Base-by-base conservation (phyloP, 2,797 vertebrate genomes). In the Mormyrops attenuatus region DNA sequence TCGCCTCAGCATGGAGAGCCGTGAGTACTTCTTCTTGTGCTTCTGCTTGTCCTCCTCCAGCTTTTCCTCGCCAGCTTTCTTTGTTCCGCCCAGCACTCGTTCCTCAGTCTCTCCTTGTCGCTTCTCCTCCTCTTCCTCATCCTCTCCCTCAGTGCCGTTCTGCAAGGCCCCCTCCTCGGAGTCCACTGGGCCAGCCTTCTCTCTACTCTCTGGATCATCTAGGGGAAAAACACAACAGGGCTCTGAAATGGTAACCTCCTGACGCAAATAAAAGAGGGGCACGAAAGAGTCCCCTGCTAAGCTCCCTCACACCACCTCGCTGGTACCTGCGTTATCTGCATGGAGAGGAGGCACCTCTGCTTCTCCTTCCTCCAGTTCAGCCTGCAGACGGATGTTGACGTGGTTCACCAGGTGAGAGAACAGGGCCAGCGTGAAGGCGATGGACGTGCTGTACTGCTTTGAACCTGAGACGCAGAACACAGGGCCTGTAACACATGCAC, bases 331-430 rank as follows among this genome's bases (percentile, higher is more conserved):
- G 85, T 95, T 94, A 0, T 99, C 97, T 0, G 96, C 96, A 92
- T 95, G 96, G 85, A 99, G 96, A 0, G 97, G 95, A 0, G 98
- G 96, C 57, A 98, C 97, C 0, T 97, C 96, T 89, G 94, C 97
- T 88, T 98, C 98, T 2, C 95, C 95, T 49, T 99, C 98, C 92
- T 99, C 98, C 87, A 99, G 95, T 85, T 99, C 98, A 0, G 98
- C 98, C 94, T 99, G 98, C 89, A 99, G 97, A 57, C 98, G 96
- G 90, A 99, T 99, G 93, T 99, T 99, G 89, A 99, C 98, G 7
- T 99, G 98, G 92, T 99, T 99, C 49, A 99, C 97, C 87, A 99
- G 96, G 89, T 99, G 98, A 34, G 98, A 99, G 95, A 99, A 99
- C 85, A 99, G 96, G 5, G 98, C 98, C 94, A 99, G 95, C 0